These are phyloP conservation scores for Argyresthia albistria DNA, from an alignment of 2,888 invertebrate genomes.

Conservation along the genomic window DNA sequence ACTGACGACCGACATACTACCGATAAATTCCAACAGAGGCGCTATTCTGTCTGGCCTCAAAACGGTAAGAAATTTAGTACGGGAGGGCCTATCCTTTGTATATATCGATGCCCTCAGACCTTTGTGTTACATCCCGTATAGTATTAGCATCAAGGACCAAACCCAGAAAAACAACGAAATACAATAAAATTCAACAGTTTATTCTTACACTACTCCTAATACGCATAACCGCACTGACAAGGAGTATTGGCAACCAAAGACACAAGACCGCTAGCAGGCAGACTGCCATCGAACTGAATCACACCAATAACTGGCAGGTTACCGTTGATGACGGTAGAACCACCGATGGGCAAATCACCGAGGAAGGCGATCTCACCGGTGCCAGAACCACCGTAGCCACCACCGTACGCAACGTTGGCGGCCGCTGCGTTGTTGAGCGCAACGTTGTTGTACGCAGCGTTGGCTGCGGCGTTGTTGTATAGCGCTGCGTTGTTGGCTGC, in stretches of 20 bases:
- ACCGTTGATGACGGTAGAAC: slow-evolving; percentile 22
- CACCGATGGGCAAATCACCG: slow-evolving; percentile 22
- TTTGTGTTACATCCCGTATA: no score
- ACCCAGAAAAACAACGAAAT: no score
- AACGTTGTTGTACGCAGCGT: background rate
- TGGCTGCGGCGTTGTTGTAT: background rate
- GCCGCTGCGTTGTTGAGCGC: background rate
- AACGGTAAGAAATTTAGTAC: no score
- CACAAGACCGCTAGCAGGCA: slow-evolving; percentile 24
- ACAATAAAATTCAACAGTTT: no score
- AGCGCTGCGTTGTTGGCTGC: background rate
- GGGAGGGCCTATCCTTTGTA: no score
- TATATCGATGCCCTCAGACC: no score
- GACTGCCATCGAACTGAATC: slow-evolving; percentile 21
- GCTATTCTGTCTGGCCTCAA: no score
- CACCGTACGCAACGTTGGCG: background rate
- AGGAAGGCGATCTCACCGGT: slow-evolving; percentile 19
- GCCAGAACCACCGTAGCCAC: slow-evolving; percentile 19
- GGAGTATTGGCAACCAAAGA: slow-evolving; percentile 17
- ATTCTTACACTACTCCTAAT: no score
- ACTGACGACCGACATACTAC: no score
- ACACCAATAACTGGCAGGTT: slow-evolving; percentile 25
- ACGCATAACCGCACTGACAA: background rate
- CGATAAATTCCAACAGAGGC: no score
- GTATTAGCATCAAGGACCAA: no score